A percentile compares a stretch with the other conserved stretches of the same genome.
Conservation (phyloP, 2,888 invertebrate species). For the Arctia plantaginis region DNA sequence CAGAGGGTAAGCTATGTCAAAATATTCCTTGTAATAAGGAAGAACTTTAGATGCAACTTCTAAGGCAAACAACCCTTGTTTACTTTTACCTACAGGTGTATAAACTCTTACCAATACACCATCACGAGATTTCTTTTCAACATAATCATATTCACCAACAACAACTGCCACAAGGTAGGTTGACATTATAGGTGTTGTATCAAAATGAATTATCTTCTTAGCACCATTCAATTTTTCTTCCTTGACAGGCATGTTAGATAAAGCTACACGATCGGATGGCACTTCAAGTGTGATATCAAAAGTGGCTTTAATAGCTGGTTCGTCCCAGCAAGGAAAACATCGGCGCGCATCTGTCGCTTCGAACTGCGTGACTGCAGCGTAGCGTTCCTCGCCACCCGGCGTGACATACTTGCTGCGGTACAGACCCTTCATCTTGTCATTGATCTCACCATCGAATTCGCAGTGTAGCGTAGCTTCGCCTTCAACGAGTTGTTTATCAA, state of each 20-base stretch:
- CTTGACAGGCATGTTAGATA: constrained; percentile 96
- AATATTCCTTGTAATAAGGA: constrained; percentile 98
- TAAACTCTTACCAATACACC: constrained; percentile 94
- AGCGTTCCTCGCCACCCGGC: constrained; percentile 91
- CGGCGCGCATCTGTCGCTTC: constrained; percentile 96
- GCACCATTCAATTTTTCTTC: constrained; percentile 78
- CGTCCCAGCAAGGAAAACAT: constrained; percentile 99
- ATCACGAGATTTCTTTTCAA: constrained; percentile 94
- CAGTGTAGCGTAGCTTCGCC: constrained; percentile 88
- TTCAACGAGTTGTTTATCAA: constrained; percentile 86
- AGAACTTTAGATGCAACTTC: constrained; percentile 96
- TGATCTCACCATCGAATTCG: constrained; percentile 94
- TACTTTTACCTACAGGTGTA: constrained; percentile 95
- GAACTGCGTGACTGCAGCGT: constrained; percentile 96
- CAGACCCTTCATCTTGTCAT: constrained; percentile 98
- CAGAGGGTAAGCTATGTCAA: constrained; percentile 97
- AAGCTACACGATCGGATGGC: constrained; percentile 92
- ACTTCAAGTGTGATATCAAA: constrained; percentile 96
- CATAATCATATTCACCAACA: constrained; percentile 97
- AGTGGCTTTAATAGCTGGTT: constrained; percentile 97
- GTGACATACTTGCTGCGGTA: constrained; percentile 95
- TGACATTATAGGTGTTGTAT: constrained; percentile 96
- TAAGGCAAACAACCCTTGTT: constrained; percentile 96
- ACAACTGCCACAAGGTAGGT: constrained; percentile 98
- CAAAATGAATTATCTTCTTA: constrained; percentile 89